Percentiles rank a stretch among this genome's conserved stretches.
These are phyloP conservation scores for Glareola pratincola DNA, from an alignment of 2,113 vertebrate genomes.

Conservation along the genomic window DNA sequence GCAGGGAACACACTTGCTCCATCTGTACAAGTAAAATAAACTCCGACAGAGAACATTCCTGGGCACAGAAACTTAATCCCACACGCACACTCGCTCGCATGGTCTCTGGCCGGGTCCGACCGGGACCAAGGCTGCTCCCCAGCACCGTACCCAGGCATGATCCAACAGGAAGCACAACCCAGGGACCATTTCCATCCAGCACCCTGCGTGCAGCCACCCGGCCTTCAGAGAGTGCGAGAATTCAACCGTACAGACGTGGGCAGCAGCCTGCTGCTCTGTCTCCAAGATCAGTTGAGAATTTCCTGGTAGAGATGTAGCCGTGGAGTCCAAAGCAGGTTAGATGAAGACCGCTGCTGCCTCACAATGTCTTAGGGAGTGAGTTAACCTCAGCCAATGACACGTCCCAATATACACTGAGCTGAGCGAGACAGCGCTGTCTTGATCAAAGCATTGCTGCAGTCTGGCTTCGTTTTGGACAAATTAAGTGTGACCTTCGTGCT, in stretches of 20 bases:
- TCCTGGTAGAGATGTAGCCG: background rate
- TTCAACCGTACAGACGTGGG: background rate
- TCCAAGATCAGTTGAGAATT: background rate
- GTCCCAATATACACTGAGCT: background rate
- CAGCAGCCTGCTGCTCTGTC: background rate
- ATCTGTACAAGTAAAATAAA: background rate
- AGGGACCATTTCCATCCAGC: rapidly evolving
- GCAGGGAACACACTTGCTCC: background rate
- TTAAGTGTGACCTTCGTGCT: slow-evolving; percentile 9
- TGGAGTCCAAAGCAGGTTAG: background rate
- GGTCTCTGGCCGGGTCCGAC: background rate
- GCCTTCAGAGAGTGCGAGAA: background rate
- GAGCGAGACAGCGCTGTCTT: background rate
- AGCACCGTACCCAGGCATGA: rapidly evolving
- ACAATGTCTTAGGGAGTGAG: background rate
- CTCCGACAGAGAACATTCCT: background rate
- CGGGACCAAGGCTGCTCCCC: background rate
- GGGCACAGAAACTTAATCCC: background rate
- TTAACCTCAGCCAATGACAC: background rate
- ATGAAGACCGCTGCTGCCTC: background rate
- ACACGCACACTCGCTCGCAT: background rate
- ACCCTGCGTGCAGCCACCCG: background rate
- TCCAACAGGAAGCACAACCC: rapidly evolving
- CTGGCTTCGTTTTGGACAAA: slow-evolving; percentile 38
- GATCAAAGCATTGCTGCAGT: slow-evolving; percentile 46